Evolutionary conservation across 2,113 vertebrate genomes (phyloP).

Genomic region (Cisticola juncidis): DNA sequence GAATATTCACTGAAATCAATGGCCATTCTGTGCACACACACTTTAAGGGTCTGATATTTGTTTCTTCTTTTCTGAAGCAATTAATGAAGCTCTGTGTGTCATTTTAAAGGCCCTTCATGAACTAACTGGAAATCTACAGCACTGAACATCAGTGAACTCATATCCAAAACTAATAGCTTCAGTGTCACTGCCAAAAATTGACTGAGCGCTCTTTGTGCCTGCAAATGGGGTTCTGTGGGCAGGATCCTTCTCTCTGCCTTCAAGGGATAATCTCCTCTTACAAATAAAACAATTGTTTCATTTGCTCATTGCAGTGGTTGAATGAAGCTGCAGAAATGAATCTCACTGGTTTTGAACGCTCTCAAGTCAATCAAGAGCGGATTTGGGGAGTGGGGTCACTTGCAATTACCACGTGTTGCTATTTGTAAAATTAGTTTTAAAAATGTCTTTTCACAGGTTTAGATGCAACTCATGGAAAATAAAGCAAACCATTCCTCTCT

Average conservation of each 20-base stretch:
- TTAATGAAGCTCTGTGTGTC: constrained; percentile 63
- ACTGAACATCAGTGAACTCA: constrained; percentile 53
- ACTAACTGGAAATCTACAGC: constrained; percentile 50
- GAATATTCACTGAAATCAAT: constrained; percentile 22
- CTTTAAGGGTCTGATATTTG: constrained; percentile 10
- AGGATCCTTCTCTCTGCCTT: constrained; percentile 57
- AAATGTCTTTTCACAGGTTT: not conserved
- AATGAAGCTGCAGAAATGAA: constrained; percentile 53
- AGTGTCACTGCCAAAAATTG: constrained; percentile 52
- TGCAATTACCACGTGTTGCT: not conserved
- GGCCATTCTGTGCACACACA: constrained; percentile 28
- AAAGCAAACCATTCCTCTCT: not conserved
- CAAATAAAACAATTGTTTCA: constrained; percentile 66
- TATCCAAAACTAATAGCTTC: constrained; percentile 56
- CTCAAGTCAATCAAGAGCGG: not conserved
- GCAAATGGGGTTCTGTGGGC: constrained; percentile 52
- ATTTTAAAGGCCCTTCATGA: constrained; percentile 61
- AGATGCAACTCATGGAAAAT: not conserved
- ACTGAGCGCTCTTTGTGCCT: constrained; percentile 48
- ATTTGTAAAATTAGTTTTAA: not conserved
- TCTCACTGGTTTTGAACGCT: not conserved
- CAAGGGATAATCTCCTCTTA: constrained; percentile 60
- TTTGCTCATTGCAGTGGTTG: constrained; percentile 31
- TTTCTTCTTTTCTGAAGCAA: constrained; percentile 43
- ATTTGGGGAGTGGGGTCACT: not conserved